Evolutionary conservation across 2,113 vertebrate species (phyloP), one percentile per base, ranked within the genome.

Genomic region (Dinomys branickii): DNA sequence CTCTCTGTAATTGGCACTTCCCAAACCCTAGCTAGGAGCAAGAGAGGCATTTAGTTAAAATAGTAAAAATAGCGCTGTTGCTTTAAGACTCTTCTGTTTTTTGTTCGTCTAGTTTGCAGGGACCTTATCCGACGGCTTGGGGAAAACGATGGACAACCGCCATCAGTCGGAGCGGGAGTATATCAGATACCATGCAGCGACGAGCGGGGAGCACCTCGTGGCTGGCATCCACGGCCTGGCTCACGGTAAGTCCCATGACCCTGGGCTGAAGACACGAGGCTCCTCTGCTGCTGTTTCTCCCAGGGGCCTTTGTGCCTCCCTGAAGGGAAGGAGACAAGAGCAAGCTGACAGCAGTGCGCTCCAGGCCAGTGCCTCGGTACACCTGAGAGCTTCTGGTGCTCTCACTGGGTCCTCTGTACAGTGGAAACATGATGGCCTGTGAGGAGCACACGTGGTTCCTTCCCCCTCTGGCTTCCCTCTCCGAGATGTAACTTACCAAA

Each of bases 171-270:
- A 99, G 96, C 98, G 99, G 28, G 99, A 99, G 52, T 99, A 99
- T 97, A 99, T 99, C 94, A 98, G 99, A 0, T 99, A 99, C n/a
- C 99, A 99, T 0, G 99, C 99, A 0, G 99, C 99, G 5, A 99
- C 99, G 5, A 99, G 99, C 0, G 99, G 99, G 5, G 99, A 99
- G 56, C 99, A 99, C 94, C 99, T 99, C 0, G 99, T 99, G 0
- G 99, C 99, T 1, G 99, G 99, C 71, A 99, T 99, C 98, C 99
- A 99, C 0, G 99, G 99, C 44, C 99, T 99, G 65, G 99, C 99
- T 91, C 99, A 99, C 2, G 99, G 99, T 99, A 99, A 98, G 69
- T 81, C 41, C n/a, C 3, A 0, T 44, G 50, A 50, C 10, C 19
- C 3, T 17, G 19, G n/a, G 41, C 69, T 30, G 1, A 2, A 13